These are phyloP conservation scores for Gymnothorax javanicus DNA, from an alignment of 2,797 vertebrate genomes.

Conservation along the genomic window DNA sequence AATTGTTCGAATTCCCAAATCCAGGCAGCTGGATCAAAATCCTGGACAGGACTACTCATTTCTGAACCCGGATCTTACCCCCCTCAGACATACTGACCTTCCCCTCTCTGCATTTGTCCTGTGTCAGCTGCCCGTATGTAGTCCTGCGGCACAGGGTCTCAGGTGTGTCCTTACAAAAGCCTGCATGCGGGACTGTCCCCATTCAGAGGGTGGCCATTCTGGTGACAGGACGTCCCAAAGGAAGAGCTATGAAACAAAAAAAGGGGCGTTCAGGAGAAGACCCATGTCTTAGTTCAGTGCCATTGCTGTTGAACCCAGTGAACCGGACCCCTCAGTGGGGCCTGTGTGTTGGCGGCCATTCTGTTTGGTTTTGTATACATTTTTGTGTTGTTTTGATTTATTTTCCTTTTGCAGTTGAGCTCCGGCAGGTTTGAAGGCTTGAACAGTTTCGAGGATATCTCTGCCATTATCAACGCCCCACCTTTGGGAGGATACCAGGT, in stretches of 20 bases:
- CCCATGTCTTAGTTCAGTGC: not conserved
- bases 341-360: not conserved
- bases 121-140: too few species aligned
- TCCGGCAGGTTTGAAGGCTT: constrained; percentile 65
- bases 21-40: too few species aligned
- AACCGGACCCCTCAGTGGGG: too few species aligned
- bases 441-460: constrained; percentile 65
- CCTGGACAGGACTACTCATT: too few species aligned
- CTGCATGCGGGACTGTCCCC: not conserved
- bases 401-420: constrained; percentile 70
- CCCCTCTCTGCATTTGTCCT: too few species aligned
- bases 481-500: constrained; percentile 88
- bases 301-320: not conserved
- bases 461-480: constrained; percentile 81
- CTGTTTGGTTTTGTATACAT: constrained; percentile 47
- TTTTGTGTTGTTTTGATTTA: constrained; percentile 19
- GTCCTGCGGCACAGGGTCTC: too few species aligned
- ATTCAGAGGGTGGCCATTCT: not conserved
- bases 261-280: not conserved
- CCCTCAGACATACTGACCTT: too few species aligned
- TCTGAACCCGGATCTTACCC: too few species aligned
- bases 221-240: not conserved
- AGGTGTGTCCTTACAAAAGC: not conserved
- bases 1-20: too few species aligned
- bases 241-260: not conserved